Base-by-base conservation (phyloP, 2,888 invertebrate species). In the Melangyna quadrimaculata region DNA sequence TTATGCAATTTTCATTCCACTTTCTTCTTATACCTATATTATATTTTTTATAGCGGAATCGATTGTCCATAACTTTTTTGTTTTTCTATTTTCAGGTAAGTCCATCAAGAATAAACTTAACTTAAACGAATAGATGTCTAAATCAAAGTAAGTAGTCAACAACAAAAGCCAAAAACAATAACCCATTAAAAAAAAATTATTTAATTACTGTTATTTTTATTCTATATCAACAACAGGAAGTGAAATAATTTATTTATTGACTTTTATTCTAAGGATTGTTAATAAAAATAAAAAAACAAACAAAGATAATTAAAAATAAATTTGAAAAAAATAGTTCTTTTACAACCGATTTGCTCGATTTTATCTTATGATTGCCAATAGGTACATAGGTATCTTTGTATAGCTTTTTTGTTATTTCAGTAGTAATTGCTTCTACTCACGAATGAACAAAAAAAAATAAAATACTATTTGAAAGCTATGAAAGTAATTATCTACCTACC, bases 81-180 rank as follows among this genome's bases (percentile, higher is more conserved):
- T 40, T 35, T 69, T 53, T 59, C 37, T 57, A 19, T 29, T 84
- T 84, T 40, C 65, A 84, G 84, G 84, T 84, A 80, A 84, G 84
- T 75, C 32, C 53, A 72, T 45, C 12, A 55, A 29, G 9, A 22
- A 24, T 6, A 63, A 8, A 53, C 12, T 29, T 3, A 4, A 22
- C 71, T 71, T 48, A 61, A 51, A 45, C 29, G 7, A 45, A 24
- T 37, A 29, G 14, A 65, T 14, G 43, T 48, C 55, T 59, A 10
- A 7, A 14, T 48, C 32, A 24, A 65, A 69, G 84, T 75, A 75
- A 84, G 79, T 84, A n/a, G n/a, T 57, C 37, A 61, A 77, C 53
- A 51, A 77, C 65, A 65, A 51, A 80, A 72, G 71, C 67, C 75
- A 80, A 67, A 19, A 53, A 63, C 22, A 27, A 24, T 27, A 22